These are phyloP conservation scores for Chrysocyon brachyurus DNA, from an alignment of 2,797 vertebrate genomes.

Conservation along the genomic window DNA sequence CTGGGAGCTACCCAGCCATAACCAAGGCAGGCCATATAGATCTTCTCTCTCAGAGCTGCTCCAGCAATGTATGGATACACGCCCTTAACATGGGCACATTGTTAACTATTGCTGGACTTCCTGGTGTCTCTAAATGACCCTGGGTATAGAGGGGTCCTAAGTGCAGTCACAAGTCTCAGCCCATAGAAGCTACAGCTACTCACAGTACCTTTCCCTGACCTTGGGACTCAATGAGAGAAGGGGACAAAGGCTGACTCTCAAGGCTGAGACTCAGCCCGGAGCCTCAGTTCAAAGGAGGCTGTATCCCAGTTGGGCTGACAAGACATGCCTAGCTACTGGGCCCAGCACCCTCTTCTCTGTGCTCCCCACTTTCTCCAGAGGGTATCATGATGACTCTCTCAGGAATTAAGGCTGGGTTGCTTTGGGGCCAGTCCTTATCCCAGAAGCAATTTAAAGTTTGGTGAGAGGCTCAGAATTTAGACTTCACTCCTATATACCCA, in stretches of 20 bases:
- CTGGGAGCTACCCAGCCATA: neutral
- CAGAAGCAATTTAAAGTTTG: slow-evolving; percentile 78
- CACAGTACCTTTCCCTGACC: neutral
- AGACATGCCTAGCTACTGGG: neutral
- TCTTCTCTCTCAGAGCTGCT: neutral
- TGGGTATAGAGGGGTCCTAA: neutral
- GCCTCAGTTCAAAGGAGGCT: neutral
- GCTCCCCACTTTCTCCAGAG: neutral
- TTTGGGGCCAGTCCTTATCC: slow-evolving; percentile 32
- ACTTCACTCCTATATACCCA: slow-evolving; percentile 47
- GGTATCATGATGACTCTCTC: neutral
- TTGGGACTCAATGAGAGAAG: neutral
- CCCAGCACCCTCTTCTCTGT: neutral
- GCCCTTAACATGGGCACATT: neutral
- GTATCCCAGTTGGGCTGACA: neutral
- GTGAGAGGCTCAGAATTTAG: slow-evolving; percentile 43
- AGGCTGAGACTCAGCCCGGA: neutral
- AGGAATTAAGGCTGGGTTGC: slow-evolving; percentile 35
- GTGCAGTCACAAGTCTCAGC: neutral
- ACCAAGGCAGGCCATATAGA: neutral
- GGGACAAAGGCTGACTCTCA: neutral
- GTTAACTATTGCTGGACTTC: neutral
- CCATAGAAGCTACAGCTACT: neutral
- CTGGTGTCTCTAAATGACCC: neutral
- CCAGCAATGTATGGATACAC: neutral